A percentile compares a stretch with the other conserved stretches of the same genome.
These are phyloP conservation scores for Cavia porcellus DNA, from an alignment of 2,113 vertebrate genomes.

Conservation along the genomic window DNA sequence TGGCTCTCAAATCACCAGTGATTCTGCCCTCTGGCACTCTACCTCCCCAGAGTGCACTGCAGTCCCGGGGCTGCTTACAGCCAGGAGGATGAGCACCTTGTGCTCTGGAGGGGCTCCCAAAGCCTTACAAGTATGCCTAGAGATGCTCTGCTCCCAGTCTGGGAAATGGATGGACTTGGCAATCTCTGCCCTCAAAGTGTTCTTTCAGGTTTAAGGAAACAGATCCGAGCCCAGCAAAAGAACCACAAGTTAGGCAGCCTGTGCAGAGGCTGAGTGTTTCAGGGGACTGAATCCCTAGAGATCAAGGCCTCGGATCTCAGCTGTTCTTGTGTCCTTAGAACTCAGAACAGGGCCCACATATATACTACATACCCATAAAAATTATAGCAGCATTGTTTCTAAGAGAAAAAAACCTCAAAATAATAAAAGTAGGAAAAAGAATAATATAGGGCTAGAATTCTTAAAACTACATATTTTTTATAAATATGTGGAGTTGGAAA, in stretches of 20 bases:
- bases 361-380: not conserved
- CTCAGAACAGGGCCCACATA: not conserved
- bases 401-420: not conserved
- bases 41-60: not conserved
- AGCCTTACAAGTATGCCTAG: accelerated
- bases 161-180: not conserved
- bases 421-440: not conserved
- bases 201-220: not conserved
- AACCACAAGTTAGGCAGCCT: not conserved
- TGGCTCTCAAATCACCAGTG: not conserved
- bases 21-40: not conserved
- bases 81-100: not conserved
- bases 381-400: not conserved
- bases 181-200: not conserved
- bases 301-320: not conserved
- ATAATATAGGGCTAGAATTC: not conserved
- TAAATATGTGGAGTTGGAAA: not conserved
- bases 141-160: not conserved
- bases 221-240: not conserved
- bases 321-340: not conserved
- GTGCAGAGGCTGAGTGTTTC: not conserved
- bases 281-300: not conserved
- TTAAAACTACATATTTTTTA: not conserved
- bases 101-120: not conserved
- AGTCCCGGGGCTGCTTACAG: not conserved